These are phyloP conservation scores for Syrista parreyssii DNA, from an alignment of 2,888 invertebrate genomes.

Conservation along the genomic window DNA sequence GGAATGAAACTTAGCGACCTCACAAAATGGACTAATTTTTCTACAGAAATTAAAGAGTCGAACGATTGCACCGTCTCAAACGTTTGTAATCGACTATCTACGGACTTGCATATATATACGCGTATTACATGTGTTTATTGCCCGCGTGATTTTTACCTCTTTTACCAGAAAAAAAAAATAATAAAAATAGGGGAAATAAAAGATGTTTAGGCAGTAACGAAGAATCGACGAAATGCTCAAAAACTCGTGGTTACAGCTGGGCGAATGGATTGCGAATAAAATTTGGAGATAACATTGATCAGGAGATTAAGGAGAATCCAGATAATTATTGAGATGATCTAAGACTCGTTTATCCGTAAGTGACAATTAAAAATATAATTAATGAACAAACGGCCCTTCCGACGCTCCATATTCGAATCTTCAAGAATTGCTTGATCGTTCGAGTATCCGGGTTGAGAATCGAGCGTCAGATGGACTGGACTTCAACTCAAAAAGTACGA, in stretches of 20 bases:
- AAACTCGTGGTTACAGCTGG: neutral
- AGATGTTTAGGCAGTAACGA: neutral
- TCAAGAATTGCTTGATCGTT: constrained; percentile 64
- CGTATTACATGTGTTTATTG: neutral
- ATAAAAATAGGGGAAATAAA: neutral
- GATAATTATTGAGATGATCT: constrained; percentile 15
- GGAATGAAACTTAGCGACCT: neutral
- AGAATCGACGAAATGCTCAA: neutral
- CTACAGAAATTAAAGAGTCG: neutral
- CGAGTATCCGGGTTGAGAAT: constrained; percentile 64
- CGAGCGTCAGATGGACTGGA: constrained; percentile 52
- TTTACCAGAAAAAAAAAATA: neutral
- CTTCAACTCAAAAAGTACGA: constrained; percentile 29
- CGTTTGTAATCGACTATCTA: neutral
- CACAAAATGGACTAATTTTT: neutral
- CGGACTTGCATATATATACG: neutral
- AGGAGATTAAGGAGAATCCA: constrained; percentile 8
- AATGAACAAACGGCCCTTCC: constrained; percentile 35
- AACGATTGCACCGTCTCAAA: neutral
- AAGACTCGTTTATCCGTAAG: constrained; percentile 18
- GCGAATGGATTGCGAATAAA: neutral
- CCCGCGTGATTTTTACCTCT: neutral
- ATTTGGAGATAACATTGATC: constrained; percentile 32
- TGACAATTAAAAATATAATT: constrained; percentile 23
- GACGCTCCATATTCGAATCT: constrained; percentile 61